These are phyloP conservation scores for Leptinotarsa texana DNA, from an alignment of 1,140 invertebrate genomes.

Conservation along the genomic window DNA sequence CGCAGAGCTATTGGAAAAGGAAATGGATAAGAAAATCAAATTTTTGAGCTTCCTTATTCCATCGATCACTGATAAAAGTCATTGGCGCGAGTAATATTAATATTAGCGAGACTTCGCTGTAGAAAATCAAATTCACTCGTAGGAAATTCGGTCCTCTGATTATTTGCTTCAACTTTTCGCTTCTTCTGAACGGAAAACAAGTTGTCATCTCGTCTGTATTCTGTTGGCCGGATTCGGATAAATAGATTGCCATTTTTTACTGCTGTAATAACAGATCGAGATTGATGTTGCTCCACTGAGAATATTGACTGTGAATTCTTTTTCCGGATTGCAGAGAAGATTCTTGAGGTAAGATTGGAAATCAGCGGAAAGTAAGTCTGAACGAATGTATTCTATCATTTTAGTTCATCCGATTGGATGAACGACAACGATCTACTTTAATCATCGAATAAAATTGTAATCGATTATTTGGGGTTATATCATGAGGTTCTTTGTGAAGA, in stretches of 20 bases:
- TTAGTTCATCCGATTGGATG: too few relatives aligned
- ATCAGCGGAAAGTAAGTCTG: too few relatives aligned
- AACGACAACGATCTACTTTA: too few relatives aligned
- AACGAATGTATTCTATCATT: too few relatives aligned
- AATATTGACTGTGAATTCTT: too few relatives aligned
- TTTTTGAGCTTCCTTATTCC: slow-evolving; percentile 25
- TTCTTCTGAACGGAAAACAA: background rate
- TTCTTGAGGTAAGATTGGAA: too few relatives aligned
- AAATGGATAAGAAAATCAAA: slow-evolving; percentile 24
- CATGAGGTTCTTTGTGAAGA: too few relatives aligned
- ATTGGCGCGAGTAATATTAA: slow-evolving; percentile 17
- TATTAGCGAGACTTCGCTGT: slow-evolving; percentile 19
- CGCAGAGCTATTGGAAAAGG: slow-evolving; percentile 15
- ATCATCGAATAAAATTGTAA: too few relatives aligned
- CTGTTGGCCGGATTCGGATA: slow-evolving; percentile 1
- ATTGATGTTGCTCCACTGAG: background rate
- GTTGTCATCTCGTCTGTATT: background rate
- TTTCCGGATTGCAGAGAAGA: too few relatives aligned
- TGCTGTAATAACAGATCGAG: slow-evolving; percentile 2
- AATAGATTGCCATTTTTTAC: slow-evolving; percentile 4
- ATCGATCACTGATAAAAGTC: slow-evolving; percentile 15
- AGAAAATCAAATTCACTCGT: slow-evolving; percentile 20
- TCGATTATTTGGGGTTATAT: too few relatives aligned
- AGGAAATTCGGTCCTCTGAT: slow-evolving; percentile 16
- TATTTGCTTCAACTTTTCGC: slow-evolving; percentile 13